phyloP scores from a whole-genome alignment of 2,797 vertebrate genomes.

The Poecilia velifera region DNA sequence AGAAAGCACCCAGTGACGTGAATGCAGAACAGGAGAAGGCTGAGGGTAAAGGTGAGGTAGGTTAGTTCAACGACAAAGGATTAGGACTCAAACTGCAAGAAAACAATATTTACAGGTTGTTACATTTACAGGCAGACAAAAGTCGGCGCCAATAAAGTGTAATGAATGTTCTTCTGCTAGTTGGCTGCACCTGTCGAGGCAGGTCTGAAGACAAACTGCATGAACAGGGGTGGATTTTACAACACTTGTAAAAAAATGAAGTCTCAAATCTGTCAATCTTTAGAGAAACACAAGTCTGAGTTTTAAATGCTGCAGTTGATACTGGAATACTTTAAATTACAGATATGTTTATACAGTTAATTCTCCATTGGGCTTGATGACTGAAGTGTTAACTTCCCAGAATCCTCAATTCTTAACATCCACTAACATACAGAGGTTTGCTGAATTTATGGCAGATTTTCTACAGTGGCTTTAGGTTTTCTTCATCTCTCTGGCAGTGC shows the following conservation, averaged over 20 bases:
- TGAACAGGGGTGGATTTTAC: background rate
- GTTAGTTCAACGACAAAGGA: constrained; percentile 39
- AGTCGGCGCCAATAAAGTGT: constrained; percentile 11
- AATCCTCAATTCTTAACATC: background rate
- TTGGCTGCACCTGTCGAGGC: constrained; percentile 34
- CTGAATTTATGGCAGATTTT: background rate
- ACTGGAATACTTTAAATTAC: background rate
- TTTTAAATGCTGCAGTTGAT: background rate
- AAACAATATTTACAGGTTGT: constrained; percentile 28
- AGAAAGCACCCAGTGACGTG: constrained; percentile 24
- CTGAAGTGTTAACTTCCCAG: background rate
- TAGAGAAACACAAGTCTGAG: background rate
- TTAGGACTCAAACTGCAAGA: constrained; percentile 12
- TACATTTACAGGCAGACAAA: constrained; percentile 29
- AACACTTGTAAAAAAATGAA: background rate
- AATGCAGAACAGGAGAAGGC: constrained; percentile 43
- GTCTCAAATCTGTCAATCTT: background rate
- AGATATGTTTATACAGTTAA: background rate
- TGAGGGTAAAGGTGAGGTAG: constrained; percentile 70
- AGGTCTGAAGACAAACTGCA: background rate
- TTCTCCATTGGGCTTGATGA: background rate
- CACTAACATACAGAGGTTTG: background rate
- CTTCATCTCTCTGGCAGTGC: background rate
- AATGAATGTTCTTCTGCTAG: constrained; percentile 9
- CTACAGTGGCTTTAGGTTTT: background rate